Evolutionary conservation across 2,888 invertebrate genomes (phyloP), one percentile per base, ranked within the genome.

Genomic region (Parnassius apollo): DNA sequence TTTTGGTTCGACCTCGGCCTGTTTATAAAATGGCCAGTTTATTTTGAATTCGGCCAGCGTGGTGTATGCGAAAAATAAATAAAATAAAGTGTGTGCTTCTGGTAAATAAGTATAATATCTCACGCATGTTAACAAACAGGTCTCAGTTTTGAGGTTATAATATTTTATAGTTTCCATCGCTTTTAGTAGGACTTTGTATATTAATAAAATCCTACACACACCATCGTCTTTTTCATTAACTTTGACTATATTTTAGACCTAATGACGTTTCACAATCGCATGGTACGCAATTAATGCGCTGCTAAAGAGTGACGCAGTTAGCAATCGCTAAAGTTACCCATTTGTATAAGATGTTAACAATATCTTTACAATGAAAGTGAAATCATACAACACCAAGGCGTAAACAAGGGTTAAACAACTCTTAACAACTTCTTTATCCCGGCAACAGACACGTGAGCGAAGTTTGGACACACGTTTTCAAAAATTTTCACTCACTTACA

Each of bases 21-120:
- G 79, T 84, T 81, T 79, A 83, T 85, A 82, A 86, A 87, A 81
- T 81, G 74, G 69, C 71, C 74, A 73, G 83, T 85, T 87, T 87
- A 84, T 86, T 86, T 86, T 83, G 75, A 85, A 83, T 77, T 77
- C 78, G 71, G 70, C 81, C 73, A 80, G 76, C 78, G 72, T 71
- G 75, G 75, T 77, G 77, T 80, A 76, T 75, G 75, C 75, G 77
- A 79, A 84, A 85, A 81, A 80, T 80, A 77, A 79, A 78, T 71
- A 71, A 76, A 76, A 71, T 66, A 67, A 74, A 71, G 69, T 57
- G 57, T 69, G 69, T 69, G 59, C 66, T 63, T 60, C 67, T 62
- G 64, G 66, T 57, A 60, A 66, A 50, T 54, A 59, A 65, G 66
- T 61, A 65, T 67, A 68, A 66, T 65, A 63, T 67, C 64, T 64